These are phyloP conservation scores for Esperia sulphurella DNA, from an alignment of 2,888 invertebrate species.

Conservation along the genomic window DNA sequence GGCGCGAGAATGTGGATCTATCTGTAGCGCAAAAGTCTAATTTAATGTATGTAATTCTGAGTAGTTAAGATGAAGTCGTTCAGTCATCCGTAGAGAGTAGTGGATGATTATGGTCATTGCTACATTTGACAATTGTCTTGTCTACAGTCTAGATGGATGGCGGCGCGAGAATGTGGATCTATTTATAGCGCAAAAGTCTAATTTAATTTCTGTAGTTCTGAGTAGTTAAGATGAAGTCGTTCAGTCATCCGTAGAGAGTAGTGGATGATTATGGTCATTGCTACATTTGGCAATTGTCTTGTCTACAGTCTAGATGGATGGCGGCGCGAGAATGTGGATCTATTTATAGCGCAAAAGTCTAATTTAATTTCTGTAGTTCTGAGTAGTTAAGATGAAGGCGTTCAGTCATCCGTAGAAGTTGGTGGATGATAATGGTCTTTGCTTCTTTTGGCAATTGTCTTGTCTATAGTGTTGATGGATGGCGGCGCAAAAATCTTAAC, in stretches of 20 bases:
- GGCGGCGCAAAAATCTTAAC: slow-evolving; percentile 8
- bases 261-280: slow-evolving; percentile 25
- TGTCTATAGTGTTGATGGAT: slow-evolving; percentile 12
- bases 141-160: slow-evolving; percentile 10
- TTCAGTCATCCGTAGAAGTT: not conserved
- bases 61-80: too few relatives aligned
- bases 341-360: not conserved
- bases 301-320: slow-evolving; percentile 9
- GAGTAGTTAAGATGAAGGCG: too few relatives aligned
- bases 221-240: too few relatives aligned
- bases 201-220: too few relatives aligned
- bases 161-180: not conserved
- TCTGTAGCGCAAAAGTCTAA: too few relatives aligned
- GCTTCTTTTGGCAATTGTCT: slow-evolving; percentile 17
- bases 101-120: slow-evolving; percentile 25
- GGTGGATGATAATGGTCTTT: slow-evolving; percentile 25
- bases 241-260: not conserved
- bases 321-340: not conserved
- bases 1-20: slow-evolving; percentile 11
- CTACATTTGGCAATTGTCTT: slow-evolving; percentile 19
- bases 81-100: not conserved
- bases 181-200: not conserved
- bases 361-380: too few relatives aligned
- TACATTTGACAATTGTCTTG: slow-evolving; percentile 18
- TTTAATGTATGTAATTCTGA: too few relatives aligned